Percentiles rank a stretch among this genome's conserved stretches.
Conservation (phyloP, 2,888 invertebrate genomes). For the Ectemnius continuus region DNA sequence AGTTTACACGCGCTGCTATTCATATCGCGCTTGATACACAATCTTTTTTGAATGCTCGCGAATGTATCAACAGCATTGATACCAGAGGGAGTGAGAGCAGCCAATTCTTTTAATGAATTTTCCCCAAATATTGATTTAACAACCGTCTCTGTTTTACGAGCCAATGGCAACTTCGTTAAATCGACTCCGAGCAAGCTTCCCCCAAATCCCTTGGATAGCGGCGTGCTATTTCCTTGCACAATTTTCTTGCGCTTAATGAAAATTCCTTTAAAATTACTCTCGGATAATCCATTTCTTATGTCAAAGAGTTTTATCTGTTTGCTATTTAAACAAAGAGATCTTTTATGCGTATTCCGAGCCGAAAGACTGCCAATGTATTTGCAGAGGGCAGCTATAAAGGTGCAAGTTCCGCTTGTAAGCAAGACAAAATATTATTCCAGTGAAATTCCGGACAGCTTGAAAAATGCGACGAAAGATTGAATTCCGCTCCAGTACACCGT, state of each 20-base stretch:
- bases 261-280: too few species aligned
- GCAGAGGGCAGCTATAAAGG: too few species aligned
- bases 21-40: not conserved
- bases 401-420: slow-evolving; percentile 8
- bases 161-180: not conserved
- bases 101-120: not conserved
- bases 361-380: too few species aligned
- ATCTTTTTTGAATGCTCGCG: not conserved
- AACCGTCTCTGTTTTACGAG: slow-evolving; percentile 4
- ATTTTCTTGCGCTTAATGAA: too few species aligned
- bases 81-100: not conserved
- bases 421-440: slow-evolving; percentile 42
- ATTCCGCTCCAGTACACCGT: slow-evolving; percentile 31
- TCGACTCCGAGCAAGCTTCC: too few species aligned
- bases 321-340: too few species aligned
- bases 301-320: too few species aligned
- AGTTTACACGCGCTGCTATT: not conserved
- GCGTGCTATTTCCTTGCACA: too few species aligned
- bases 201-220: too few species aligned
- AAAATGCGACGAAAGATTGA: slow-evolving; percentile 49
- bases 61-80: too few species aligned
- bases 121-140: slow-evolving; percentile 1
- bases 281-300: too few species aligned
- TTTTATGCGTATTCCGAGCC: too few species aligned
- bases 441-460: slow-evolving; percentile 35